These are phyloP conservation scores for Eulemur rubriventer DNA, from an alignment of 2,797 vertebrate genomes.

Conservation along the genomic window DNA sequence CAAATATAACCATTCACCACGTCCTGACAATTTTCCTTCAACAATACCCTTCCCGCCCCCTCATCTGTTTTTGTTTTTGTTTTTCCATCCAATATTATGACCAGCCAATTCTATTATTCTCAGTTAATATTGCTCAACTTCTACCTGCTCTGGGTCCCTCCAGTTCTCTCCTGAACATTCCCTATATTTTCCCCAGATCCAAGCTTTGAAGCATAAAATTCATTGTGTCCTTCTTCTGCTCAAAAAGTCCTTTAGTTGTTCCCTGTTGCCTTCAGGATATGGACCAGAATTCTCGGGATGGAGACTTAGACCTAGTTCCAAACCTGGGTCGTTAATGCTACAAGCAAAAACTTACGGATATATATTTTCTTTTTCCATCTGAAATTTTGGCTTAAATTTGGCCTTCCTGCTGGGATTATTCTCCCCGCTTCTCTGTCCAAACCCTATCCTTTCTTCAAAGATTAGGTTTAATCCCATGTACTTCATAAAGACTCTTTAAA, in stretches of 20 bases:
- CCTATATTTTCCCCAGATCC: neutral
- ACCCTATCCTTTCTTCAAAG: neutral
- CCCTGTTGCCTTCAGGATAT: neutral
- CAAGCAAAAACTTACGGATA: conserved; percentile 28
- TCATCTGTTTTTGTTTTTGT: neutral
- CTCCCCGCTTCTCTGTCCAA: neutral
- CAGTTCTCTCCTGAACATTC: neutral
- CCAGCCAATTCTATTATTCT: neutral
- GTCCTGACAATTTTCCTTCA: neutral
- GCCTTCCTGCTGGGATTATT: neutral
- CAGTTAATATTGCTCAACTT: neutral
- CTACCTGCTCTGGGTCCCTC: neutral
- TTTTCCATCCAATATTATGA: neutral
- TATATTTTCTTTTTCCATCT: neutral
- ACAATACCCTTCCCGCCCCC: accelerated
- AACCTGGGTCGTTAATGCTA: neutral
- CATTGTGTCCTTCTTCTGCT: neutral
- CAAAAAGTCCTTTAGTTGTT: neutral
- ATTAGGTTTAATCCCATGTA: neutral
- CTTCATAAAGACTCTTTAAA: neutral
- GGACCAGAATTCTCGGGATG: neutral
- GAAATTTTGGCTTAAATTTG: conserved; percentile 20
- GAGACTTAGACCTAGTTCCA: conserved; percentile 35
- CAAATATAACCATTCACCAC: neutral
- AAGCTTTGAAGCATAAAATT: neutral